Evolutionary conservation across 1,140 invertebrate genomes (phyloP), one percentile per base, ranked within the genome.

Genomic region (Oreohelix idahoensis): DNA sequence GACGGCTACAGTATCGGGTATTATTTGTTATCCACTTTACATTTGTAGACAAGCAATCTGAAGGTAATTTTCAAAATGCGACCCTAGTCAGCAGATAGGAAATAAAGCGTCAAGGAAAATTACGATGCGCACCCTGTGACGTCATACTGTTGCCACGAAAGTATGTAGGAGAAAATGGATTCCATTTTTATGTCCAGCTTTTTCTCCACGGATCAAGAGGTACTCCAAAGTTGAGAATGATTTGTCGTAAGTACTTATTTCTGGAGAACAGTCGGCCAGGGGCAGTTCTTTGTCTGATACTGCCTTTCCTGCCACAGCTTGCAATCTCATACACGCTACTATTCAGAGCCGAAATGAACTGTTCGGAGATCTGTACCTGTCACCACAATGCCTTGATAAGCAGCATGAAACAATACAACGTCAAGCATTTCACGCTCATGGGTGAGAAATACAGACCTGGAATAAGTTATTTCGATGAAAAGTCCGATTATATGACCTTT

Each of bases 331-430:
- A 26, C 35, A 4, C 32, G n/a, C 23, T 53, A 23, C 4, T 79
- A 8, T 66, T 36, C 58, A 69, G 39, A 42, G 8, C 0, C 39
- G 58, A 63, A 17, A 63, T 80, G 69, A 80, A 80, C 45, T 80
- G 79, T n/a, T 80, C 79, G 10, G 10, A 71, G 1, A 35, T 71
- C 2, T 80, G 79, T 29, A 26, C 1, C 8, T 80, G 79, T 51
- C n/a, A 20, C 49, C 63, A 80, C 20, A 49, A 49, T 11, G 36
- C 32, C 20, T 13, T 80, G 32, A 66, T 45, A 32, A 71, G 20
- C 26, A 70, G 29, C 4, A 71, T 80, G 79, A 80, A 71, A 51
- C 35, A 71, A 26, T 80, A 80, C 29, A 35, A 49, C 39, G 17
- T 39, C 1, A 58, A 63, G 23, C 51, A 79, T 38, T 66, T 38